Conservation (phyloP, 23 tunicate genomes). For the Trididemnum nubilum region DNA sequence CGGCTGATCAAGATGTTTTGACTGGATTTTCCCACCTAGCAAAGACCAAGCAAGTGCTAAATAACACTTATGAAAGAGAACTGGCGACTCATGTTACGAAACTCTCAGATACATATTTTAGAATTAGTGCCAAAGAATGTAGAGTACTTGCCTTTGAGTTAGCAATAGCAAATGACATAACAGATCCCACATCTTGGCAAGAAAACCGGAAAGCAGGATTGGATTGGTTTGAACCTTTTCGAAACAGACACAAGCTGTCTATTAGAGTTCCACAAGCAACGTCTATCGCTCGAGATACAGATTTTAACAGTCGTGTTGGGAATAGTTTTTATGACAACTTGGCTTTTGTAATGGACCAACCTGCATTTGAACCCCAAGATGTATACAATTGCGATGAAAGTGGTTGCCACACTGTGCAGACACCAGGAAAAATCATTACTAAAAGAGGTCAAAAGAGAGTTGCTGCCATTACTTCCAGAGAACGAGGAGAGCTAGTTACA, state of each 20-base stretch:
- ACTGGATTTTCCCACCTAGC: conserved; percentile 18
- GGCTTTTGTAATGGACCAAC: neutral
- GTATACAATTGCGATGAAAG: no score
- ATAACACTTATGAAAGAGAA: neutral
- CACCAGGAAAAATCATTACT: no score
- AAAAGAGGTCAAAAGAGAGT: no score
- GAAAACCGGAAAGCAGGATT: neutral
- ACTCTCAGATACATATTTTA: no score
- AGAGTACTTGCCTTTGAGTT: neutral
- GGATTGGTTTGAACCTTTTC: neutral
- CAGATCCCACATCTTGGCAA: neutral
- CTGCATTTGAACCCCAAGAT: neutral
- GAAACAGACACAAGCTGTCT: conserved; percentile 14
- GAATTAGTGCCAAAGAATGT: neutral
- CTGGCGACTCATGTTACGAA: conserved; percentile 11
- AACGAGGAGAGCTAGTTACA: no score
- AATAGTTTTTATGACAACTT: neutral
- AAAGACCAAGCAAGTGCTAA: conserved; percentile 16
- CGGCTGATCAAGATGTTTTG: conserved; percentile 18
- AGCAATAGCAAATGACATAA: neutral
- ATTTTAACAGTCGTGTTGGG: neutral
- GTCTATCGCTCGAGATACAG: neutral
- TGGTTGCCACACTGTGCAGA: no score
- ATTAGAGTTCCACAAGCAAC: neutral
- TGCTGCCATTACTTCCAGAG: no score